Base-by-base conservation (phyloP, 2,888 invertebrate species). In the Agrochola litura region DNA sequence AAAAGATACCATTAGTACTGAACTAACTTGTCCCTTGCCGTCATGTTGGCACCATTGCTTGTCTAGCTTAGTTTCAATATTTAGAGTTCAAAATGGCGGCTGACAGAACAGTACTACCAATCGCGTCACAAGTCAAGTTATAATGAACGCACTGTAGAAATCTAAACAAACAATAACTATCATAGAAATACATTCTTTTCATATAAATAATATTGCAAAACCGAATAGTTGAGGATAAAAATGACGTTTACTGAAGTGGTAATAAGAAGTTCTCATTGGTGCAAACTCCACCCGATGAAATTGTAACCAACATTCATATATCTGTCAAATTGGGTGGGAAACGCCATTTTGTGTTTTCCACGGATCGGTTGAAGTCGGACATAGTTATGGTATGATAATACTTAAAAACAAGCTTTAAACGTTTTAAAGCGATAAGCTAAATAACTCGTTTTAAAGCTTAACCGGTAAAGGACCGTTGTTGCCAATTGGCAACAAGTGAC, bases 1-100 rank as follows among this genome's bases (percentile, higher is more conserved):
- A 86, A 67, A 37, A 92, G 88, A 88, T n/a, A 73, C 82, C 14
- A 81, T 93, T 54, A 82, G 75, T 25, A 61, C 46, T 10, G 92
- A 95, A 19, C 78, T 96, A 54, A 85, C 43, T 43, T 43, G 43
- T 43, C 43, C 43, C 43, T 43, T 10, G 10, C 43, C 43, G 43
- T 43, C 43, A 43, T 43, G 9, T 43, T 43, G 0, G 10, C 43
- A 10, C 43, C 9, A 43, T 43, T 9, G 43, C 9, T 43, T 9
- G 43, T 43, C 9, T 9, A 43, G 9, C 43, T 43, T 43, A 5
- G 9, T 46, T 46, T 46, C 14, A 46, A 46, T 46, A 46, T 46
- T 12, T 14, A 46, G 14, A 46, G 12, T 46, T 14, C 46, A 46
- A 46, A 46, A 46, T 46, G 46, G 46, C 46, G 46, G 12, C 14